A percentile compares a stretch with the other conserved stretches of the same genome.
These are phyloP conservation scores for Cygnus buccinator DNA, from an alignment of 2,113 vertebrate genomes.

Conservation along the genomic window DNA sequence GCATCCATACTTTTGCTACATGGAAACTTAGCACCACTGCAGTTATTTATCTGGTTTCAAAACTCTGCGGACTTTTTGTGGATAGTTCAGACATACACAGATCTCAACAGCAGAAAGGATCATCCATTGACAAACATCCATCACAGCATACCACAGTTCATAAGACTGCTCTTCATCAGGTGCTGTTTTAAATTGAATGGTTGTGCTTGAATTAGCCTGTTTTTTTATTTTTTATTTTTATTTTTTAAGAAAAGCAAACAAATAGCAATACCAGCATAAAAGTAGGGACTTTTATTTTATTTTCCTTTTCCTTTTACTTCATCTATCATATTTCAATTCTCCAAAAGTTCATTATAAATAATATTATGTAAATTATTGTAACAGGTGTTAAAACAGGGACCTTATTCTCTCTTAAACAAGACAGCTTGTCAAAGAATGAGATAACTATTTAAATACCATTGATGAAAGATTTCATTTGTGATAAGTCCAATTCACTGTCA, in stretches of 20 bases:
- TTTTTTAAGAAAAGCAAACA: slow-evolving; percentile 13
- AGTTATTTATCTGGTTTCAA: neutral
- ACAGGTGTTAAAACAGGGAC: neutral
- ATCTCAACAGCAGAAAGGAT: slow-evolving; percentile 28
- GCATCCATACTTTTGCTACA: neutral
- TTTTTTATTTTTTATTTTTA: no score
- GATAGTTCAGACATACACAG: neutral
- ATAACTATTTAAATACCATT: neutral
- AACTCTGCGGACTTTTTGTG: neutral
- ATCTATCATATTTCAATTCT: neutral
- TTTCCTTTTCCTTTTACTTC: neutral
- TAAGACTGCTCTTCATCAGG: neutral
- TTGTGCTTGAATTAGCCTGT: neutral
- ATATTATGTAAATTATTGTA: neutral
- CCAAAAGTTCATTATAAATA: neutral
- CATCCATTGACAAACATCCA: neutral
- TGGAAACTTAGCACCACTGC: neutral
- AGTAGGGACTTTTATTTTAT: neutral
- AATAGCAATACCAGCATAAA: neutral
- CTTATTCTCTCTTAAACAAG: neutral
- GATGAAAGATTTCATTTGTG: slow-evolving; percentile 26
- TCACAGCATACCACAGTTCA: slow-evolving; percentile 5
- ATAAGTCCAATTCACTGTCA: slow-evolving; percentile 6
- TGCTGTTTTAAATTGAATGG: neutral
- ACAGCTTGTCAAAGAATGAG: neutral